These are phyloP conservation scores for Sarcophaga bullata DNA, from an alignment of 1,140 invertebrate species.

Conservation along the genomic window DNA sequence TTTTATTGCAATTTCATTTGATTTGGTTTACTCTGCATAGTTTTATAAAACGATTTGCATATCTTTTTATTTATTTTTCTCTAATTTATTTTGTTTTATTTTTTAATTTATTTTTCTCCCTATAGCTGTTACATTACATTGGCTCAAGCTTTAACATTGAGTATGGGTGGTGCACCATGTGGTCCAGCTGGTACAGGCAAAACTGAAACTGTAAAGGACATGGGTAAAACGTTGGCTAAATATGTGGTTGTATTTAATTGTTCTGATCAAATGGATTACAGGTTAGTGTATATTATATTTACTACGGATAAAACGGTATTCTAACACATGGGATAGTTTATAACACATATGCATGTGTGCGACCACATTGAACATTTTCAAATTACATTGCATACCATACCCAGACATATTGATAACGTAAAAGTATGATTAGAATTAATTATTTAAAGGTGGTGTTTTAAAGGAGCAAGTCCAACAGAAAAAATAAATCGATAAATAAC, in stretches of 20 bases:
- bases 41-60: slow-evolving; percentile 9
- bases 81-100: background rate
- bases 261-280: slow-evolving; percentile 98
- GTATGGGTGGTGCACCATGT: slow-evolving; percentile 95
- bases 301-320: too few relatives aligned
- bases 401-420: background rate
- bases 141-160: slow-evolving; percentile 94
- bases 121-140: slow-evolving; percentile 94
- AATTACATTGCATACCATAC: too few relatives aligned
- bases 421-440: background rate
- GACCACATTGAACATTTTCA: too few relatives aligned
- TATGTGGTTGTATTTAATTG: slow-evolving; percentile 99
- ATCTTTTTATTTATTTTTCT: slow-evolving; percentile 21
- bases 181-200: slow-evolving; percentile 96
- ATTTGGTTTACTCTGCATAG: background rate
- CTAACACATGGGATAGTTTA: background rate
- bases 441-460: background rate
- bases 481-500: too few relatives aligned
- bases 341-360: too few relatives aligned
- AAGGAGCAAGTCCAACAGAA: too few relatives aligned
- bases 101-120: slow-evolving; percentile 15
- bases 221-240: slow-evolving; percentile 97
- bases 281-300: slow-evolving; percentile 66
- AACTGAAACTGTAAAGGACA: slow-evolving; percentile 97
- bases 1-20: too few relatives aligned